phyloP scores from a whole-genome alignment of 1,140 invertebrate species.

The Heliothis virescens region DNA sequence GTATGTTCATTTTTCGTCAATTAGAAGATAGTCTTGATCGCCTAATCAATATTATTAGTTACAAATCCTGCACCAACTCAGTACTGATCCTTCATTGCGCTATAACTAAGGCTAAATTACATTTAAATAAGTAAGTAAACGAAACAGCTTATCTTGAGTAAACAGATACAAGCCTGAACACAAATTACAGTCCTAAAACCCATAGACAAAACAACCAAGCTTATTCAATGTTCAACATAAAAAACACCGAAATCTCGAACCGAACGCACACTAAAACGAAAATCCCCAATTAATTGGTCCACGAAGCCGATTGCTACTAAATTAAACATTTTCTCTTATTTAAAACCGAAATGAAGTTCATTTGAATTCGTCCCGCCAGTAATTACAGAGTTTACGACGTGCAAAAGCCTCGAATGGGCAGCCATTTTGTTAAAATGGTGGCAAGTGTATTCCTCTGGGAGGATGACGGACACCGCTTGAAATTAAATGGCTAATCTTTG shows the following conservation, averaged over 20 bases:
- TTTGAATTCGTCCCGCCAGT: conserved; percentile 81
- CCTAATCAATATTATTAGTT: no score
- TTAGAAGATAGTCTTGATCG: no score
- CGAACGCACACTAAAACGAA: conserved; percentile 54
- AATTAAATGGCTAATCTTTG: conserved; percentile 76
- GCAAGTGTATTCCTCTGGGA: conserved; percentile 52
- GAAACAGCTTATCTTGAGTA: not conserved
- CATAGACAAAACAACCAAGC: conserved; percentile 14
- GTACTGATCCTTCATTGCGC: no score
- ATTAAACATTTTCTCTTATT: conserved; percentile 86
- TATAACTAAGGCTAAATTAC: no score
- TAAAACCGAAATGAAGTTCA: conserved; percentile 85
- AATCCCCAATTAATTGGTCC: conserved; percentile 84
- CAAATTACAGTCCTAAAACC: conserved; percentile 8
- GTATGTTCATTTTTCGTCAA: no score
- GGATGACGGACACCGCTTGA: conserved; percentile 57
- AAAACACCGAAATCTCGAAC: conserved; percentile 27
- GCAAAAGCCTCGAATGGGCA: conserved; percentile 65
- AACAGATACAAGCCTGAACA: not conserved
- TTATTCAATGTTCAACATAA: conserved; percentile 53
- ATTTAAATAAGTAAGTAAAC: no score
- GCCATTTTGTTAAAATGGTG: conserved; percentile 73
- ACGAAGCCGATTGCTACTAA: conserved; percentile 76
- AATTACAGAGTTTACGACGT: conserved; percentile 85
- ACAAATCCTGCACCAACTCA: no score